Percentiles rank a stretch among this genome's conserved stretches.
phyloP scores from a whole-genome alignment of 2,888 invertebrate species.

The Euplagia quadripunctaria region DNA sequence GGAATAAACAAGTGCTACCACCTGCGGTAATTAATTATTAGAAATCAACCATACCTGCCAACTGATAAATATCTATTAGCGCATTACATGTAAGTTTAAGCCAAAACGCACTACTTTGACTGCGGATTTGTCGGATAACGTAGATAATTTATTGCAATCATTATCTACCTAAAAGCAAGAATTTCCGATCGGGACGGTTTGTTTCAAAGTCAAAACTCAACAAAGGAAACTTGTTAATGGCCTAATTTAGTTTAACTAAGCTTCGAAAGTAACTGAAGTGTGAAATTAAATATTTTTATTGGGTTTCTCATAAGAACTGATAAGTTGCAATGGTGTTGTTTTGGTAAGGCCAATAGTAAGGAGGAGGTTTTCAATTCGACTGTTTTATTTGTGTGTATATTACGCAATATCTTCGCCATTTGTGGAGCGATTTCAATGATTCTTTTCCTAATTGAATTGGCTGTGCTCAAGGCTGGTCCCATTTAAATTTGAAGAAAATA shows the following conservation, averaged over 20 bases:
- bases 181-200: neutral
- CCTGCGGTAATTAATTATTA: neutral
- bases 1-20: neutral
- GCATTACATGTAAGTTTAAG: neutral
- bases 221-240: no score
- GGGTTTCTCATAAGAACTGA: no score
- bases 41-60: conserved; percentile 5
- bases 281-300: neutral
- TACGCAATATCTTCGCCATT: no score
- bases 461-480: no score
- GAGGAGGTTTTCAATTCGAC: no score
- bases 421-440: no score
- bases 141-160: neutral
- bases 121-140: neutral
- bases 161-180: neutral
- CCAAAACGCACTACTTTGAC: neutral
- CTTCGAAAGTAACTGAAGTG: neutral
- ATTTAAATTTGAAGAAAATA: no score
- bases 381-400: no score
- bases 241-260: neutral
- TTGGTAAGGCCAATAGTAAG: no score
- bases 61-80: neutral
- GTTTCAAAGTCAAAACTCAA: neutral
- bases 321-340: no score
- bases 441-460: no score